These are phyloP conservation scores for Tympanuchus pallidicinctus DNA, from an alignment of 2,113 vertebrate genomes.

Conservation along the genomic window DNA sequence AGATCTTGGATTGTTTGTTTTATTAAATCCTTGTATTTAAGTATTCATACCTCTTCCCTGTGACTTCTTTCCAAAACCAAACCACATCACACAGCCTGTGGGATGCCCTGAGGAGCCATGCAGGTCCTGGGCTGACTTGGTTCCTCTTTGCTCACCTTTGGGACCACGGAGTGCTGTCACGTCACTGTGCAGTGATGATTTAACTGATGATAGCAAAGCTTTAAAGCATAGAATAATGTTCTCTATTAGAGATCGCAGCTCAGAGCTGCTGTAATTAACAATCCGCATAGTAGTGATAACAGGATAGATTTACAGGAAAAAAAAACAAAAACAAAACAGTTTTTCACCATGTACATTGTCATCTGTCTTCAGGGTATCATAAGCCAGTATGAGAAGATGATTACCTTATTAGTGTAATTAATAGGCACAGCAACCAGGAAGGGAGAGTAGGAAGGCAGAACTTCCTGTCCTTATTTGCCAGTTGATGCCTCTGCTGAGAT, in stretches of 20 bases:
- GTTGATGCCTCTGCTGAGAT: background rate
- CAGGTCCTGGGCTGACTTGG: background rate
- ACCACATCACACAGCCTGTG: accelerated
- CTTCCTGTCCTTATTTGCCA: background rate
- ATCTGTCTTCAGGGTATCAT: background rate
- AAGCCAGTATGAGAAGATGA: background rate
- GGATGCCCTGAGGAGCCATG: no score
- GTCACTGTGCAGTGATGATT: background rate
- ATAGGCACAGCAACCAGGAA: background rate
- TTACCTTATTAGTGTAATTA: background rate
- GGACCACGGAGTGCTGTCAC: background rate
- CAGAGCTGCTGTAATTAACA: background rate
- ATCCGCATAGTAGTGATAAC: no score
- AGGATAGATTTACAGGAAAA: background rate
- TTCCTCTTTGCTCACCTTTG: background rate
- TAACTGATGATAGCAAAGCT: background rate
- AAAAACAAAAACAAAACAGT: background rate
- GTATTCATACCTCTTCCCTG: background rate
- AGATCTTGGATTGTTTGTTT: background rate
- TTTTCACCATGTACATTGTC: background rate
- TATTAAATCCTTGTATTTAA: background rate
- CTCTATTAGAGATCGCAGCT: background rate
- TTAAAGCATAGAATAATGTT: background rate
- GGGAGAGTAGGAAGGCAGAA: background rate
- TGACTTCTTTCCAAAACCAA: background rate